These are phyloP conservation scores for Lissonota sp. DNA, from an alignment of 2,888 invertebrate species.

Conservation along the genomic window DNA sequence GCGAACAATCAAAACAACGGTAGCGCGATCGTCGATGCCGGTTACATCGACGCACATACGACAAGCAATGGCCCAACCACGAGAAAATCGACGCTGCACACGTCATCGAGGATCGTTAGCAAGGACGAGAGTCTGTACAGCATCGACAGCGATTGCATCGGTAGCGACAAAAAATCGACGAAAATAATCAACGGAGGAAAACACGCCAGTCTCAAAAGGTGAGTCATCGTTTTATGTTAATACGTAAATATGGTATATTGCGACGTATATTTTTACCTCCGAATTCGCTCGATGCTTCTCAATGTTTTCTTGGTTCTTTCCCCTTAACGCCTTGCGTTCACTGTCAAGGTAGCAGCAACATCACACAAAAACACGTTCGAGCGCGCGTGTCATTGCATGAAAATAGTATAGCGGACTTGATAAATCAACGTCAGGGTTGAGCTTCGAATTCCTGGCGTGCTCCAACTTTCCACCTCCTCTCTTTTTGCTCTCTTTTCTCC, in stretches of 20 bases:
- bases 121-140: constrained; percentile 91
- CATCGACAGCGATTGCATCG: constrained; percentile 87
- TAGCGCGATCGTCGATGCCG: constrained; percentile 25
- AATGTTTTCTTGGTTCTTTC: not conserved
- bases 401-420: constrained; percentile 58
- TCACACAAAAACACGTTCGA: constrained; percentile 20
- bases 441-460: constrained; percentile 50
- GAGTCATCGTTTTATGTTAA: constrained; percentile 64
- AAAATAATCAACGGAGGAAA: constrained; percentile 89
- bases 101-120: constrained; percentile 76
- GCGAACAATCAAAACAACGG: constrained; percentile 81
- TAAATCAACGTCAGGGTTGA: constrained; percentile 48
- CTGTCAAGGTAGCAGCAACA: constrained; percentile 50
- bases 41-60: constrained; percentile 69
- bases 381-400: constrained; percentile 31
- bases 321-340: constrained; percentile 32
- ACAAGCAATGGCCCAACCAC: constrained; percentile 35
- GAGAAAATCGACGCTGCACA: constrained; percentile 79
- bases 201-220: constrained; percentile 90
- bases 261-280: constrained; percentile 3
- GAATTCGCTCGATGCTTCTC: not conserved
- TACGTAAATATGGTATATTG: not conserved
- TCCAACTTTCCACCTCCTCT: constrained; percentile 9
- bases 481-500: not conserved
- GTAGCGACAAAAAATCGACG: constrained; percentile 87